Percentiles rank a stretch among this genome's conserved stretches.
phyloP scores from a whole-genome alignment of 2,113 vertebrate species.

The Macquaria ambigua region DNA sequence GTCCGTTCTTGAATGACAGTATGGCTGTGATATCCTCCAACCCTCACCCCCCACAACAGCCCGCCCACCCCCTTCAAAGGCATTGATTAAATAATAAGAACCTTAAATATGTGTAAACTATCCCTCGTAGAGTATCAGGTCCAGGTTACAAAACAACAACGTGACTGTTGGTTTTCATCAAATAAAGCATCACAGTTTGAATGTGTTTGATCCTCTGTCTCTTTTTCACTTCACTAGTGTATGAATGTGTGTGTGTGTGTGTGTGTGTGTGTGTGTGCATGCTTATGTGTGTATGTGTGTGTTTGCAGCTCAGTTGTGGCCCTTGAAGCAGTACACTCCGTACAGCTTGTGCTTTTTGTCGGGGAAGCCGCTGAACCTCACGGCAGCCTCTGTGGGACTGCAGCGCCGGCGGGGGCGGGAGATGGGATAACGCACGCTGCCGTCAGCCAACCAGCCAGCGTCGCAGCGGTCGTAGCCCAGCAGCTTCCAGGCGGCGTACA shows the following conservation, averaged over 20 bases:
- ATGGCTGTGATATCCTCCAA: slow-evolving; percentile 38
- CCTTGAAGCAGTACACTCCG: slow-evolving; percentile 96
- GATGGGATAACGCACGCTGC: slow-evolving; percentile 97
- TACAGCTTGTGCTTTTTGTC: slow-evolving; percentile 98
- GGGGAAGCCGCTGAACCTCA: slow-evolving; percentile 93
- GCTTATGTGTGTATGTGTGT: slow-evolving; percentile 28
- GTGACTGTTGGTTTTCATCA: slow-evolving; percentile 81
- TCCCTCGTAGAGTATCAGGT: slow-evolving; percentile 44
- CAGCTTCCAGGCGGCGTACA: slow-evolving; percentile 96
- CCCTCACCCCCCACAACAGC: not conserved
- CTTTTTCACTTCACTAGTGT: slow-evolving; percentile 5
- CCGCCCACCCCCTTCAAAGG: slow-evolving; percentile 25
- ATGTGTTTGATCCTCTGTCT: slow-evolving; percentile 36
- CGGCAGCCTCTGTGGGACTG: slow-evolving; percentile 92
- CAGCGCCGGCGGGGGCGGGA: slow-evolving; percentile 91
- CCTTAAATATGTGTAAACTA: slow-evolving; percentile 88
- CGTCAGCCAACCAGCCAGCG: slow-evolving; percentile 94
- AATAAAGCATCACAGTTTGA: slow-evolving; percentile 91
- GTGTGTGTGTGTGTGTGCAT: slow-evolving; percentile 27
- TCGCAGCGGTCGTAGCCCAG: slow-evolving; percentile 96
- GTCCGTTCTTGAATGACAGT: slow-evolving; percentile 39
- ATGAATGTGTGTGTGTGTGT: slow-evolving; percentile 24
- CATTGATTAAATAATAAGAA: slow-evolving; percentile 87
- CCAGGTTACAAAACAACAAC: slow-evolving; percentile 56
- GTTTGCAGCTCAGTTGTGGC: slow-evolving; percentile 85